Base-by-base conservation (phyloP, 2,113 vertebrate genomes). In the Zosterops borbonicus region DNA sequence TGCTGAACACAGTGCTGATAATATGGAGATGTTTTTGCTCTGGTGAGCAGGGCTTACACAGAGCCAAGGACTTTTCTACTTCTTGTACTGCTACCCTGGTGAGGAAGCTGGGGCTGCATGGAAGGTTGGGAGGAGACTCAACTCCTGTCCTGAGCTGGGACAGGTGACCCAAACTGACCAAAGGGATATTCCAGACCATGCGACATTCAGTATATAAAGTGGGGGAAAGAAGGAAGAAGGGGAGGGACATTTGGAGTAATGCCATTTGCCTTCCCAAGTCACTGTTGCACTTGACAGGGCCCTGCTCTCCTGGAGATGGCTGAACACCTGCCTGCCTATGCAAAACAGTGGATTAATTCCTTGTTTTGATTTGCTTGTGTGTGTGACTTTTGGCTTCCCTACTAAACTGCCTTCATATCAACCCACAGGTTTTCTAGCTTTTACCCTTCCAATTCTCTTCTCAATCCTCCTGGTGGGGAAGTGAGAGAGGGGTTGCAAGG, bases 11-110 rank as follows among this genome's bases (percentile, higher is more conserved):
- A 56, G 49, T 24, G 20, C 1, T 37, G 44, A 29, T 39, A 5
- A n/a, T 0, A 52, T 0, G 9, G 28, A 14, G 60, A 67, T 59
- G 28, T 49, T 50, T 33, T 33, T 67, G 59, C 7, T 37, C 1
- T 16, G 50, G 44, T 18, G 59, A 33, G 77, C 35, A 58, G 76
- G 9, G 33, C 33, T 65, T 50, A 44, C n/a, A 47, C 27, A 74
- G 27, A 58, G 1, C 25, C 59, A 65, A 55, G 59, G 31, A 3
- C 18, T 59, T 39, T 67, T 14, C 52, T 89, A 15, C 37, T 52
- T 74, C 29, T 21, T 0, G 0, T 39, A 21, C 15, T 46, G 23
- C 19, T 28, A n/a, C 5, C 0, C 44, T 21, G 19, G 12, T 14
- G 24, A 67, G 44, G 52, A 52, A 50, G 8, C 0, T 74, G 37